A percentile compares a stretch with the other conserved stretches of the same genome.
Evolutionary conservation across 2,888 invertebrate species (phyloP).

Genomic region (Nomada fabriciana): DNA sequence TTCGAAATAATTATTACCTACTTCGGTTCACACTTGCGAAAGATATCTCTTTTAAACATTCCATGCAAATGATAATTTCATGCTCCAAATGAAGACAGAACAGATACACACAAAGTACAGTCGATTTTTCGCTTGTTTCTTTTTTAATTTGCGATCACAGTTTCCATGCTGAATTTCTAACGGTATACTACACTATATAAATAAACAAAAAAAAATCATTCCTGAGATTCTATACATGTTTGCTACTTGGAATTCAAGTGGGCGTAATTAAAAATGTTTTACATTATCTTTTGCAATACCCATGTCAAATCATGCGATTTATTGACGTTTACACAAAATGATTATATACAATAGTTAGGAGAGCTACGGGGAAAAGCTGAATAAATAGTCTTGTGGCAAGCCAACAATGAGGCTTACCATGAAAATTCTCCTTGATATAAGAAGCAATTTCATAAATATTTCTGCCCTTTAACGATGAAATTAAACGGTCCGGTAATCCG

Average conservation of each 20-base stretch:
- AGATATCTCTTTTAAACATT: slow-evolving; percentile 1
- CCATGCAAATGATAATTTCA: slow-evolving; percentile 59
- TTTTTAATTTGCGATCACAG: not conserved
- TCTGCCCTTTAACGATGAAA: slow-evolving; percentile 82
- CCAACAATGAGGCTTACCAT: slow-evolving; percentile 80
- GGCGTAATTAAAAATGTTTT: not conserved
- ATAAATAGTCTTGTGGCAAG: slow-evolving; percentile 63
- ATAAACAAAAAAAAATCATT: not conserved
- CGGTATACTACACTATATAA: not conserved
- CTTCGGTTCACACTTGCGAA: slow-evolving; percentile 12
- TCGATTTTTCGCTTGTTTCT: not conserved
- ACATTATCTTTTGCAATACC: not conserved
- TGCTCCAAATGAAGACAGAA: slow-evolving; percentile 43
- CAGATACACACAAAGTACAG: not conserved
- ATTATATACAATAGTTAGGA: not conserved
- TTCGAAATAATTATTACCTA: not conserved
- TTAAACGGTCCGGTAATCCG: slow-evolving; percentile 82
- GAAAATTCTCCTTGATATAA: slow-evolving; percentile 83
- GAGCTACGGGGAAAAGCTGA: slow-evolving; percentile 34
- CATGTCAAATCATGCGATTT: slow-evolving; percentile 38
- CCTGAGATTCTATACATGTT: not conserved
- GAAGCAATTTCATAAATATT: slow-evolving; percentile 84
- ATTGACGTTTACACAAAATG: slow-evolving; percentile 1
- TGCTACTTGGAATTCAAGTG: not conserved
- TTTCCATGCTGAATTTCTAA: slow-evolving; percentile 25